phyloP scores from a whole-genome alignment of 2,888 invertebrate species.

The Microctonus hyperodae region DNA sequence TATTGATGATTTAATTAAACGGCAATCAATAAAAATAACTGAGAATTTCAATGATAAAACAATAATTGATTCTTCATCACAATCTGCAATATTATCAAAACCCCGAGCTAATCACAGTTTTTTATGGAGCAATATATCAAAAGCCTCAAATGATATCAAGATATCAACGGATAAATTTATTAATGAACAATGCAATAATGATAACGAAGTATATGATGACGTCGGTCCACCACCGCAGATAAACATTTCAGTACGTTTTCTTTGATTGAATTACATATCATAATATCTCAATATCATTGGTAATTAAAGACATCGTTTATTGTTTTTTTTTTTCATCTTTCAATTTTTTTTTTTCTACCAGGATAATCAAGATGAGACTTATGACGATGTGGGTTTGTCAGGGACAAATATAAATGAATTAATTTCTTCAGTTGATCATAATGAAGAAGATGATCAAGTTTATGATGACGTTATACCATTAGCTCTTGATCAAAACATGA shows the following conservation, averaged over 20 bases:
- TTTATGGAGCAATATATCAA: conserved; percentile 27
- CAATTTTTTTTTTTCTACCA: conserved; percentile 5
- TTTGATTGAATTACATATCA: background rate
- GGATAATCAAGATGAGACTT: conserved; percentile 38
- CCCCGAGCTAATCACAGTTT: conserved; percentile 27
- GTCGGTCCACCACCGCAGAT: conserved; percentile 31
- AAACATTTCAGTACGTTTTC: conserved; percentile 12
- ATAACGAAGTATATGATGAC: conserved; percentile 39
- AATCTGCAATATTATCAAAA: background rate
- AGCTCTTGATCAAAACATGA: conserved; percentile 9
- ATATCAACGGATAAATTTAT: conserved; percentile 15
- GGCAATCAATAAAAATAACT: conserved; percentile 16
- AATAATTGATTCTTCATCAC: background rate
- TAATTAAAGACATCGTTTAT: conserved; percentile 22
- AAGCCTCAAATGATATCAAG: conserved; percentile 10
- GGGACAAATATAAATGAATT: conserved; percentile 12
- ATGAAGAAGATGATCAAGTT: conserved; percentile 39
- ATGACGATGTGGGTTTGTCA: conserved; percentile 41
- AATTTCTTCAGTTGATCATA: conserved; percentile 23
- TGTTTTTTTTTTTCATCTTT: conserved; percentile 19
- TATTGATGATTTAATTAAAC: conserved; percentile 18
- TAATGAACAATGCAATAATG: conserved; percentile 22
- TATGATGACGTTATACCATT: conserved; percentile 50
- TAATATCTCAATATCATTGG: background rate
- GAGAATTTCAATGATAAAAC: conserved; percentile 14